Evolutionary conservation across 2,888 invertebrate genomes (phyloP).

Genomic region (Macrophya alboannulata): DNA sequence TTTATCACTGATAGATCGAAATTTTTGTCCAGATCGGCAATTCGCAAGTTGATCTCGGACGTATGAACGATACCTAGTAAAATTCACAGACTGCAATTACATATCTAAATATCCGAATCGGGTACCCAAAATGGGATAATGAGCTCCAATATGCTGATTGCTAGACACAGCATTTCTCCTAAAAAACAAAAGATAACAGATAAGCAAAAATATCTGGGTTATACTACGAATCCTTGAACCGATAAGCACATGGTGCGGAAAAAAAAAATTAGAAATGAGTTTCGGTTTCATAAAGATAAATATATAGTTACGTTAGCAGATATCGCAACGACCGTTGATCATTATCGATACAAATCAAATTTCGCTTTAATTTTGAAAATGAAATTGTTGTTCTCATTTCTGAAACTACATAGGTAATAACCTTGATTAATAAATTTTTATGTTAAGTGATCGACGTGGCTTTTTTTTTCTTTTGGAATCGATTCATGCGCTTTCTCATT

Average conservation of each 20-base stretch:
- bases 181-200: neutral
- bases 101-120: too few relatives aligned
- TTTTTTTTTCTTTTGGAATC: too few relatives aligned
- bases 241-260: neutral
- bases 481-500: too few relatives aligned
- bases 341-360: neutral
- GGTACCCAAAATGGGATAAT: neutral
- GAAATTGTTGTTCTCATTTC: neutral
- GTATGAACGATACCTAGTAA: too few relatives aligned
- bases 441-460: too few relatives aligned
- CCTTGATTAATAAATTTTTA: neutral
- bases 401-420: neutral
- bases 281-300: neutral
- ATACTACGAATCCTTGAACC: neutral
- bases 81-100: too few relatives aligned
- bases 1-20: too few relatives aligned
- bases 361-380: too few relatives aligned
- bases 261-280: neutral
- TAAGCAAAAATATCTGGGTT: neutral
- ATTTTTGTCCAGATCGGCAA: too few relatives aligned
- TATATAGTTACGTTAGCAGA: neutral
- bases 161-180: neutral
- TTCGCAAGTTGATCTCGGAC: too few relatives aligned
- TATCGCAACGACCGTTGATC: neutral
- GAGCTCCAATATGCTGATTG: neutral